Base-by-base conservation (phyloP, 2,113 vertebrate genomes). In the Saccopteryx leptura region DNA sequence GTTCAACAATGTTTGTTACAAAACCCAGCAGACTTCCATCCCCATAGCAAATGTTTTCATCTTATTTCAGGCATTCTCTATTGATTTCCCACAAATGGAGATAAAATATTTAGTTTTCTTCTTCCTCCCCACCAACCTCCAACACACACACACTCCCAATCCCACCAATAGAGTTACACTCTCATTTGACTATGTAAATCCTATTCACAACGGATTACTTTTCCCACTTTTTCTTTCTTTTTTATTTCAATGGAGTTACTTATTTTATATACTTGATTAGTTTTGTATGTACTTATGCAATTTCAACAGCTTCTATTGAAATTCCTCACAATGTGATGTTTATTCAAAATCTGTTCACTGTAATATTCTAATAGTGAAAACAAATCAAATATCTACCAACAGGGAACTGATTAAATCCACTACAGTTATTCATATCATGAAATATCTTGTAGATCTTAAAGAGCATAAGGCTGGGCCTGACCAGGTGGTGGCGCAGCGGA, bases 401-500 rank as follows among this genome's bases (percentile, higher is more conserved):
- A 24, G 11, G 21, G 58, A 91, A 66, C 9, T 72, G 68, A 63
- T 58, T 76, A 92, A 92, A 86, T 91, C 26, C 58, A 86, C 58
- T n/a, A 75, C 19, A 39, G 11, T 39, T 65, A 39, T 89, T 58
- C 26, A 52, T 39, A 68, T 48, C 8, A 94, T 87, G 48, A 92
- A 94, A 93, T 84, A 54, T 24, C 39, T 28, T 90, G n/a, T n/a
- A 94, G 58, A 65, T 21, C 24, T 89, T 92, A 74, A 88, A 94
- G 90, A 56, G 9, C 86, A 48, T 26, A 93, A 69, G 19, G n/a
- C 2, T 95, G 50, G 75, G n/a, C n/a, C n/a, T n/a, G n/a, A n/a
- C n/a, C n/a, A n/a, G n/a, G n/a, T n/a, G n/a, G n/a, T n/a, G n/a
- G n/a, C n/a, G n/a, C n/a, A n/a, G n/a, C n/a, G n/a, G n/a, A n/a